Evolutionary conservation across 2,113 vertebrate genomes (phyloP), one percentile per base, ranked within the genome.

Genomic region (Lagopus muta): DNA sequence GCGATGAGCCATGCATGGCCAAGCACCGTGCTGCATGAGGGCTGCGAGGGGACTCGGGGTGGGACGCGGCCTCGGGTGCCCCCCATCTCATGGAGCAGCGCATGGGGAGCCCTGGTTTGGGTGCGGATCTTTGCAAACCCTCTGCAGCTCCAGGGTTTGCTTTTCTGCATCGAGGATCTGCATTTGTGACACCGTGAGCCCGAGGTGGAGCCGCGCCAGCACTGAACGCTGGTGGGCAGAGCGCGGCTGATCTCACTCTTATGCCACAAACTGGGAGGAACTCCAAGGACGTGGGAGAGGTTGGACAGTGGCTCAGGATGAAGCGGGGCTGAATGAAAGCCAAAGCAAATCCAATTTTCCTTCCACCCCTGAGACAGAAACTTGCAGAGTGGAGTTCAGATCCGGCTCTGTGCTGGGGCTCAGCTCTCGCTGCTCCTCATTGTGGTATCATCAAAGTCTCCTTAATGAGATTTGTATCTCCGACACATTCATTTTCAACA

Each of bases 221-320:
- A 43, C 54, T 0, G 20, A 92, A 93, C 62, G 1, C 3, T n/a
- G 22, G 42, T 12, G 83, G 83, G 88, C 0, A 92, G 88, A 93
- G 81, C 82, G 17, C 13, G 14, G 88, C 94, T 94, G 92, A 95
- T 91, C 92, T 96, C 91, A 85, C 60, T 92, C 60, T 0, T 15
- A 1, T 90, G 91, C 89, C 92, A 66, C 30, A 73, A 82, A 25
- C 86, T 92, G 95, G 94, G 94, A 96, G 89, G 3, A 82, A 54
- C 84, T 92, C 92, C 95, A 94, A 93, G 91, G 95, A 92, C 32
- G 57, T 95, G 86, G 93, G 96, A 90, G 94, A 94, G 82, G 42
- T 40, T 92, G 95, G 94, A 2, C 89, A 87, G 84, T 38, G 87
- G 67, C 62, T 70, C n/a, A 13, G 83, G 91, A 82, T 93, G 94